Percentiles rank a stretch among this genome's conserved stretches.
Evolutionary conservation across 2,113 vertebrate species (phyloP).

Genomic region (Apodemus sylvaticus): DNA sequence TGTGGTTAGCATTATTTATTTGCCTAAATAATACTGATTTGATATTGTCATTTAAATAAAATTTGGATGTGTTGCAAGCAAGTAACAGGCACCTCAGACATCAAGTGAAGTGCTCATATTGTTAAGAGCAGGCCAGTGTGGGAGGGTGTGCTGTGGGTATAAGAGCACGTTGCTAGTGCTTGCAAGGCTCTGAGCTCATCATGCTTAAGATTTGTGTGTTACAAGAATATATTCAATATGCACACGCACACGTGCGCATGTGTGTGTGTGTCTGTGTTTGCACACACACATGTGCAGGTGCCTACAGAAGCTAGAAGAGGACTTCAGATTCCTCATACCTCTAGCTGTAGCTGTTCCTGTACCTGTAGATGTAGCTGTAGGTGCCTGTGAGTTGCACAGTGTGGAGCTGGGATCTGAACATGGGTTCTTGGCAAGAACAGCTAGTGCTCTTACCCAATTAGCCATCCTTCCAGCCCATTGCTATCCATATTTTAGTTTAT

Average conservation of each 20-base stretch:
- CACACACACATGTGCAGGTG: background rate
- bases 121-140: background rate
- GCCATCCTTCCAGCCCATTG: background rate
- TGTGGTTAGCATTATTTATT: background rate
- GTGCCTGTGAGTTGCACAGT: background rate
- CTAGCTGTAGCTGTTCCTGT: no score
- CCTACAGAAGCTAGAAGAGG: background rate
- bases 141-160: background rate
- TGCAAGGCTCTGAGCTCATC: background rate
- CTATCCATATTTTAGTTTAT: background rate
- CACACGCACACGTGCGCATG: background rate
- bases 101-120: background rate
- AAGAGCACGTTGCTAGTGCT: background rate
- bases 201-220: background rate
- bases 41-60: constrained; percentile 28
- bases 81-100: background rate
- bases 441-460: background rate
- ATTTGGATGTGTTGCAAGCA: background rate
- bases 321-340: background rate
- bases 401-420: background rate
- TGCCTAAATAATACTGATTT: background rate
- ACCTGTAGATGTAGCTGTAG: background rate
- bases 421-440: background rate
- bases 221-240: background rate
- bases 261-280: background rate